Evolutionary conservation across 2,888 invertebrate genomes (phyloP).

Genomic region (Sinelater perroti): DNA sequence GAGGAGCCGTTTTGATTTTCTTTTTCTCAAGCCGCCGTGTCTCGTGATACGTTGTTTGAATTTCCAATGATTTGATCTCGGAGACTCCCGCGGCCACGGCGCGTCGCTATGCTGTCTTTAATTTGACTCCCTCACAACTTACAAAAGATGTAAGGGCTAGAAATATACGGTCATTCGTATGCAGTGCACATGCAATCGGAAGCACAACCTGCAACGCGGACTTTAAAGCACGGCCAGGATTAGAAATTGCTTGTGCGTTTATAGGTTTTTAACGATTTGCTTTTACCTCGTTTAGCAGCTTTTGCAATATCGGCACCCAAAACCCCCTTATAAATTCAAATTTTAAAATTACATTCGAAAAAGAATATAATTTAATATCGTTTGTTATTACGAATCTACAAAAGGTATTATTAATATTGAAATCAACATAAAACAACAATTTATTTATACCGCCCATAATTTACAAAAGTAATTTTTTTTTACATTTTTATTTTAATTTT

Average conservation of each 20-base stretch:
- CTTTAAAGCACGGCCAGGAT: slow-evolving; percentile 20
- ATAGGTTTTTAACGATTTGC: slow-evolving; percentile 19
- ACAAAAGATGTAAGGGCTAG: slow-evolving; percentile 26
- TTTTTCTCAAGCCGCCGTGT: slow-evolving; percentile 45
- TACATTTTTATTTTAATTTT: too few species aligned
- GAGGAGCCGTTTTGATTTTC: slow-evolving; percentile 50
- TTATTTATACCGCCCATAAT: too few species aligned
- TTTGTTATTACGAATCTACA: too few species aligned
- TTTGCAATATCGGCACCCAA: too few species aligned
- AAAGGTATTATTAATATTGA: too few species aligned
- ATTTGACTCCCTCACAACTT: slow-evolving; percentile 34
- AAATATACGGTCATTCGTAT: slow-evolving; percentile 27
- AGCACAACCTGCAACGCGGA: slow-evolving; percentile 24
- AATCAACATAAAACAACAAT: too few species aligned
- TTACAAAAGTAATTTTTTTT: too few species aligned
- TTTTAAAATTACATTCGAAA: too few species aligned
- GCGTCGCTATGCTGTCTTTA: slow-evolving; percentile 32
- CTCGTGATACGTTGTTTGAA: slow-evolving; percentile 52
- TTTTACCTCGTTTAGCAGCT: too few species aligned
- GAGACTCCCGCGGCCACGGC: slow-evolving; percentile 27
- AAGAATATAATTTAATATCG: too few species aligned
- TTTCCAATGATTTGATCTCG: slow-evolving; percentile 46
- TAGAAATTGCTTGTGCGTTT: slow-evolving; percentile 16
- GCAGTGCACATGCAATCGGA: slow-evolving; percentile 27
- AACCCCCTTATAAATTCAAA: neutral